Conservation (phyloP, 2,888 invertebrate species). For the Hymenopus coronatus region DNA sequence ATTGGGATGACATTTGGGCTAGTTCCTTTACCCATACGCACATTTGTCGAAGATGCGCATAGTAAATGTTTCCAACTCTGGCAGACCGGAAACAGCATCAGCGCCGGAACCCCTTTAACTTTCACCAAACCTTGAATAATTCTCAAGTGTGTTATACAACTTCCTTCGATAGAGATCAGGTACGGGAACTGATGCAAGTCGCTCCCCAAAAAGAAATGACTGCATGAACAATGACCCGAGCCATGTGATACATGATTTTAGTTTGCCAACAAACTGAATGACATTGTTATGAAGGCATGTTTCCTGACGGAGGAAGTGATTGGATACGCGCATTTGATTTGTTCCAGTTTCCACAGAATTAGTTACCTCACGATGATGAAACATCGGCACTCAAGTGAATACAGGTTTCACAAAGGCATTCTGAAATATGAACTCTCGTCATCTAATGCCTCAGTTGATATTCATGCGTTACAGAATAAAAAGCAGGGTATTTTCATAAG, state of each 20-base stretch:
- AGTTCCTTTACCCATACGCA: no score
- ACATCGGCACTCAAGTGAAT: background rate
- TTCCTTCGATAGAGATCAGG: slow-evolving; percentile 11
- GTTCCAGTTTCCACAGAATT: background rate
- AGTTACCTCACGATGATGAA: background rate
- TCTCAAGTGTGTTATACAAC: slow-evolving; percentile 15
- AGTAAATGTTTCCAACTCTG: background rate
- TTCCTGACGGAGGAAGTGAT: background rate
- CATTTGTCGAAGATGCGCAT: background rate
- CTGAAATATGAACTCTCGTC: background rate
- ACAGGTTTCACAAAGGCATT: background rate
- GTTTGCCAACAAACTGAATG: background rate
- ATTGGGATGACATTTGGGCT: no score
- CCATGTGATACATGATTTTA: background rate
- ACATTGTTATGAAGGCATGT: background rate
- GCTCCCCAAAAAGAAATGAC: background rate
- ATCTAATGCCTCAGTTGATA: background rate
- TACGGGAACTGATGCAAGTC: slow-evolving; percentile 6
- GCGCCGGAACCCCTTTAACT: background rate
- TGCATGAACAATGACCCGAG: background rate
- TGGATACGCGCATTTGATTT: background rate
- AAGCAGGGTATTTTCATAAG: no score
- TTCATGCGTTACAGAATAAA: background rate
- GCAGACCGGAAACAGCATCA: background rate
- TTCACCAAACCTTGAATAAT: background rate